Base-by-base conservation (phyloP, 2,797 vertebrate species). In the Amphiprion clarkii region DNA sequence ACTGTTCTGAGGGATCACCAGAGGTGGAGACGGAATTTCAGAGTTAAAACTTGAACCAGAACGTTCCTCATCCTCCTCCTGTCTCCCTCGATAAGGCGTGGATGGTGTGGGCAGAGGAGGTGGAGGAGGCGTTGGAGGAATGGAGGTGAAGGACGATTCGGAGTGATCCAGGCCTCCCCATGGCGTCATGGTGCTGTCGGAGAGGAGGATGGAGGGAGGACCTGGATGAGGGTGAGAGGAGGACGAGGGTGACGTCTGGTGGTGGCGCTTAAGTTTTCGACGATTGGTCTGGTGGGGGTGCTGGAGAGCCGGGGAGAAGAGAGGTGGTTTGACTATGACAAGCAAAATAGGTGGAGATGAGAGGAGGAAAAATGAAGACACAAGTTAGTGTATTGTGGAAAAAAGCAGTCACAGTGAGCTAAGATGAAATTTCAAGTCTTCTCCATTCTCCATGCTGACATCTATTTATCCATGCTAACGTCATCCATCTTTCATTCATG, bases 71-170 rank as follows among this genome's bases (percentile, higher is more conserved):
- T 73, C 74, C 33, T 76, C 40, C 2, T 53, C 66, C 17, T 55
- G 55, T 59, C 77, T 77, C 46, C 77, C 63, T 1, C 12, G 57
- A 29, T 67, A 33, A n/a, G 71, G 82, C n/a, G 63, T 46, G 25
- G 81, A 60, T 0, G 84, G 73, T 0, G 73, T 73, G 40, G 82
- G 73, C 62, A 55, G 81, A 25, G 84, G 90, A 63, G 67, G 40
- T 19, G 81, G 77, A 67, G 78, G 68, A 0, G 55, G 66, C 17
- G 78, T 71, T 8, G 76, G 66, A 2, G 87, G 87, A 36, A 95
- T 88, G 48, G 83, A 78, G 5, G 83, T 66, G 39, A 94, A 95
- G 53, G 94, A 95, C 51, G 93, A 93, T 11, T 95, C 92, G 0
- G 91, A 88, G 36, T 91, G 87, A 49, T 83, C 87, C 21, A 88